Conservation (phyloP, 2,797 vertebrate genomes). For the Trachops cirrhosus region DNA sequence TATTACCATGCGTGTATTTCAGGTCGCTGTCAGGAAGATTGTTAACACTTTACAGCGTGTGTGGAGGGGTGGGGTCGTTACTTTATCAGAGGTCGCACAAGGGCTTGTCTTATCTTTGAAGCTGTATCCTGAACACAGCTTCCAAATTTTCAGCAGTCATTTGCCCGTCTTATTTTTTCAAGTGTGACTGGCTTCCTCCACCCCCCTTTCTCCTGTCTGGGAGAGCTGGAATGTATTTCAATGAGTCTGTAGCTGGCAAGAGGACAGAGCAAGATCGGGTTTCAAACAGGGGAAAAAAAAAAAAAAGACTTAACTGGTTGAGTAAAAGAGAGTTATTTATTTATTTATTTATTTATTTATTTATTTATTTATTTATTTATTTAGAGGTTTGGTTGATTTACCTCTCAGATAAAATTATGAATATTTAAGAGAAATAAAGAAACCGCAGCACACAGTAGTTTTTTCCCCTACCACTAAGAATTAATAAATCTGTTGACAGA, state of each 20-base stretch:
- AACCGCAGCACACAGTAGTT: slow-evolving; percentile 41
- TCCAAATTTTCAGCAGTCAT: slow-evolving; percentile 79
- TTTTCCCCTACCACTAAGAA: background rate
- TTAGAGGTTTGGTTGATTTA: slow-evolving; percentile 59
- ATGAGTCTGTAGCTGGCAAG: slow-evolving; percentile 78
- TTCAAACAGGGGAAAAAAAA: slow-evolving; percentile 73
- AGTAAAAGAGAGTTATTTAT: slow-evolving; percentile 43
- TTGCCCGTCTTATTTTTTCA: slow-evolving; percentile 77
- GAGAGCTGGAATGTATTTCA: slow-evolving; percentile 80
- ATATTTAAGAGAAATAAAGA: slow-evolving; percentile 37
- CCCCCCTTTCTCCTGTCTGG: slow-evolving; percentile 69
- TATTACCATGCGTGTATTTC: slow-evolving; percentile 42
- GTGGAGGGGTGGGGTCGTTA: slow-evolving; percentile 45
- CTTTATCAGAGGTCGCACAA: slow-evolving; percentile 61
- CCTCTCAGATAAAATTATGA: slow-evolving; percentile 58
- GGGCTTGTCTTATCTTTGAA: slow-evolving; percentile 56
- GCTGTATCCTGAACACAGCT: slow-evolving; percentile 57
- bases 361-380: slow-evolving; percentile 5
- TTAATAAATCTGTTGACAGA: slow-evolving; percentile 72
- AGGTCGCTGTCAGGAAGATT: slow-evolving; percentile 45
- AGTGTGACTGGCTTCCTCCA: slow-evolving; percentile 78
- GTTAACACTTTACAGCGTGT: slow-evolving; percentile 67
- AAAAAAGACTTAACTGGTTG: slow-evolving; percentile 42
- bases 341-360: background rate
- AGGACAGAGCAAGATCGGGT: slow-evolving; percentile 61